Conservation (phyloP, 2,888 invertebrate genomes). For the Ashinkailepas kermadecensis region DNA sequence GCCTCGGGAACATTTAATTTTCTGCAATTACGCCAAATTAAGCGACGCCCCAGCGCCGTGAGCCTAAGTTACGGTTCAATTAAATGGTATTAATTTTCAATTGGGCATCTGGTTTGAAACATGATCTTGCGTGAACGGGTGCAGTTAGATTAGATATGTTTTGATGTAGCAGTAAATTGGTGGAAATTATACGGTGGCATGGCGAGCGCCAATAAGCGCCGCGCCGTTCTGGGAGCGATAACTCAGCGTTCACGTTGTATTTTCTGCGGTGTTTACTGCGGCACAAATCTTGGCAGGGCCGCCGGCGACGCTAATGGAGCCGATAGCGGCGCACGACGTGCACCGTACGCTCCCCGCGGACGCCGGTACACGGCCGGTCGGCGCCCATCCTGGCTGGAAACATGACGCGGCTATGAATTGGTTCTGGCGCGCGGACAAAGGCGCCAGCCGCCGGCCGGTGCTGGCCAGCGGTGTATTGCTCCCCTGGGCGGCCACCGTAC, state of each 20-base stretch:
- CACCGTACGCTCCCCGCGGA: neutral
- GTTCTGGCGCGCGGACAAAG: neutral
- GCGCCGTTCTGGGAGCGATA: neutral
- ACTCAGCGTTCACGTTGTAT: neutral
- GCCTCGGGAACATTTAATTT: neutral
- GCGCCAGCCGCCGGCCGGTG: neutral
- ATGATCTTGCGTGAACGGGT: neutral
- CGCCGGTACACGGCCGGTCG: neutral
- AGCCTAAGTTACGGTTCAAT: conserved; percentile 1
- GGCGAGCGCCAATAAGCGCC: neutral
- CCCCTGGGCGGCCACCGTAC: no score
- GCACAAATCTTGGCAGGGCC: neutral
- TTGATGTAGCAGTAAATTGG: conserved; percentile 3
- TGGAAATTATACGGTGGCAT: conserved; percentile 10
- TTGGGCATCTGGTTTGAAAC: conserved; percentile 16
- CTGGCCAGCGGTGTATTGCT: neutral
- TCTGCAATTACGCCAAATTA: conserved; percentile 10
- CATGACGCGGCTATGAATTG: neutral
- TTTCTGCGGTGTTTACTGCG: conserved; percentile 14
- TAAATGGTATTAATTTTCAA: conserved; percentile 18
- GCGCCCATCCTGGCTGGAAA: neutral
- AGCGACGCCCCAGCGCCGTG: neutral
- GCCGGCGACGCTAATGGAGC: neutral
- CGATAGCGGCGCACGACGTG: neutral
- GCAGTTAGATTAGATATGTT: neutral